Evolutionary conservation across 2,797 vertebrate species (phyloP).

Genomic region (Pogoniulus pusillus): DNA sequence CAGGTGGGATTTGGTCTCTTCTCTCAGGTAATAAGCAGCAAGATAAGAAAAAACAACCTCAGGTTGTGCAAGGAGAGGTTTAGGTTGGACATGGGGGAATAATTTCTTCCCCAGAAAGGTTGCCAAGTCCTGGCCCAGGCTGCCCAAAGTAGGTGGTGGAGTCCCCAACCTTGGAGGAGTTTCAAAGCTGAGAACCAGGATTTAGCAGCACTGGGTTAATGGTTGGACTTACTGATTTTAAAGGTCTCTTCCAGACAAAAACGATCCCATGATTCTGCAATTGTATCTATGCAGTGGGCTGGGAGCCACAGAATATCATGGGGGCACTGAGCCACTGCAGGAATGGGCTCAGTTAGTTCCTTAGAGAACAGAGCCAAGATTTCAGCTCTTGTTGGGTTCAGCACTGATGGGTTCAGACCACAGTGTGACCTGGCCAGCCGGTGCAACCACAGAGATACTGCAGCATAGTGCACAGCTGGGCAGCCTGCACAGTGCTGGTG

Average conservation of each 20-base stretch:
- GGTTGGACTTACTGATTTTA: too few species aligned
- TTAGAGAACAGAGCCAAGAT: not conserved
- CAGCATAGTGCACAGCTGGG: not conserved
- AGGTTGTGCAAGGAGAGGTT: not conserved
- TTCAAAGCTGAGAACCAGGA: not conserved
- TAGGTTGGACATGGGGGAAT: not conserved
- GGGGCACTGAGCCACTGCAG: not conserved
- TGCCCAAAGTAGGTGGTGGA: not conserved
- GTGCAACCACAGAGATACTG: not conserved
- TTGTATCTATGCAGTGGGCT: not conserved
- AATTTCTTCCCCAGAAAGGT: not conserved
- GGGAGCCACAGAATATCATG: not conserved
- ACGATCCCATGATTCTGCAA: not conserved
- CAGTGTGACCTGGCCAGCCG: not conserved
- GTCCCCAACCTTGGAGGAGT: not conserved
- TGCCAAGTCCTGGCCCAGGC: not conserved
- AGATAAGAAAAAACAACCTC: not conserved
- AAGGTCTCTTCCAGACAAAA: not conserved
- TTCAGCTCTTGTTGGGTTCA: not conserved
- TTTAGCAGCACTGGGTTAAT: too few species aligned
- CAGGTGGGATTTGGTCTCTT: not conserved
- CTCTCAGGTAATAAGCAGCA: not conserved
- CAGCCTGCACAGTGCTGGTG: not conserved
- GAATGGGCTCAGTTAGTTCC: not conserved
- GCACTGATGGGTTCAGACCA: not conserved